These are phyloP conservation scores for Catocala fraxini DNA, from an alignment of 2,888 invertebrate genomes.

Conservation along the genomic window DNA sequence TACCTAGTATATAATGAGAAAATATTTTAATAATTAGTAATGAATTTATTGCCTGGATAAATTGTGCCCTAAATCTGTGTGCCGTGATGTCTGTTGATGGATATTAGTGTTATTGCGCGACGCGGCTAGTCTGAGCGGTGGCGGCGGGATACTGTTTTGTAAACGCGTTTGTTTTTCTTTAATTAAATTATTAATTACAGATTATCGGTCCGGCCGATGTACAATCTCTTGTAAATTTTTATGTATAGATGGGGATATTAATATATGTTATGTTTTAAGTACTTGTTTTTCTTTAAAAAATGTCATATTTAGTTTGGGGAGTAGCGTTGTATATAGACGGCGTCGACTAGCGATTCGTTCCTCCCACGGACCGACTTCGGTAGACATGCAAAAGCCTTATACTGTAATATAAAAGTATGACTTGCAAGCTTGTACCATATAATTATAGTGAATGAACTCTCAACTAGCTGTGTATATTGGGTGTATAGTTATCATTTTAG, in stretches of 20 bases:
- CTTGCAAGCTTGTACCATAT: constrained; percentile 82
- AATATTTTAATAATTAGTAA: constrained; percentile 60
- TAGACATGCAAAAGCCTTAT: constrained; percentile 82
- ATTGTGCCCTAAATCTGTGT: constrained; percentile 79
- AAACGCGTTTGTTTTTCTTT: constrained; percentile 61
- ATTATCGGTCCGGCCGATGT: constrained; percentile 71
- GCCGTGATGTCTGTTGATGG: constrained; percentile 63
- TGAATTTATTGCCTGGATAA: constrained; percentile 75
- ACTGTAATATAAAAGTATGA: constrained; percentile 75
- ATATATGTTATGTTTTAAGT: constrained; percentile 79
- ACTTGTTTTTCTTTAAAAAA: constrained; percentile 71
- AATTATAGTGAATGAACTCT: constrained; percentile 77
- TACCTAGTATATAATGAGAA: constrained; percentile 65
- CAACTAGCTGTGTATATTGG: constrained; percentile 85
- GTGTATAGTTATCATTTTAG: constrained; percentile 84
- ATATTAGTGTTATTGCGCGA: constrained; percentile 56
- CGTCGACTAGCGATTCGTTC: constrained; percentile 55
- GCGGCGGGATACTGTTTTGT: constrained; percentile 53
- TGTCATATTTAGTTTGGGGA: constrained; percentile 57
- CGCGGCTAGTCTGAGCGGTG: constrained; percentile 55
- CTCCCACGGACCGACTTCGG: constrained; percentile 60
- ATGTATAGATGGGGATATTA: constrained; percentile 86
- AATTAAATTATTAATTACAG: constrained; percentile 76
- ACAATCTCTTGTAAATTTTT: constrained; percentile 85
- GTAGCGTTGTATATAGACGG: constrained; percentile 70